These are phyloP conservation scores for Trichosurus vulpecula DNA, from an alignment of 2,797 vertebrate genomes.

Conservation along the genomic window DNA sequence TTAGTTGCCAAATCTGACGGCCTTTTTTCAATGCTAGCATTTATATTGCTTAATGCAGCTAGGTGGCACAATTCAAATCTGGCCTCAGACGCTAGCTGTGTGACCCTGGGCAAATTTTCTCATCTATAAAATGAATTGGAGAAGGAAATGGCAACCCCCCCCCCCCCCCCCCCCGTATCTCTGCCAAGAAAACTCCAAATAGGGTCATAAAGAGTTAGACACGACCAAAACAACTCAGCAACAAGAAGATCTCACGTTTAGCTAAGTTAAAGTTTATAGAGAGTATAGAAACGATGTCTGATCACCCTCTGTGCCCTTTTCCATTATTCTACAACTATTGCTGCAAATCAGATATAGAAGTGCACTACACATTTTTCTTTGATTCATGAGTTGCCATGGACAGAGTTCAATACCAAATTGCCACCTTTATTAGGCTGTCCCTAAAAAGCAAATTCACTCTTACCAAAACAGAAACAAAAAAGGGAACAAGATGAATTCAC, in stretches of 20 bases:
- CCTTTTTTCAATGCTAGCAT: background rate
- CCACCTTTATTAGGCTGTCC: background rate
- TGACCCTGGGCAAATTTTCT: background rate
- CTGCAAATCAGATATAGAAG: background rate
- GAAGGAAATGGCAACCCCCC: background rate
- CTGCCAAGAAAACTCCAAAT: background rate
- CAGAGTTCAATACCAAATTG: background rate
- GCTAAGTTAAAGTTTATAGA: background rate
- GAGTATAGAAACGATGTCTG: background rate
- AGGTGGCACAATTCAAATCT: background rate
- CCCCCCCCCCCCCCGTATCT: background rate
- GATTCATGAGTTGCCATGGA: background rate
- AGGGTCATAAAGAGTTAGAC: background rate
- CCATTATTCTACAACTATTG: background rate
- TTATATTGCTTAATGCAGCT: background rate
- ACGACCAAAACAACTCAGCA: background rate
- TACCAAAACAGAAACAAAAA: background rate
- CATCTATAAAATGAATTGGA: background rate
- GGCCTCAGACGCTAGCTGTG: background rate
- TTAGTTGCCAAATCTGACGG: background rate
- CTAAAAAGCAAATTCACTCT: background rate
- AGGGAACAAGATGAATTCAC: background rate
- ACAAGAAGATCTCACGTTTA: background rate
- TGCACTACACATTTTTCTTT: background rate
- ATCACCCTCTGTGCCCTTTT: background rate